phyloP scores from a whole-genome alignment of 2,888 invertebrate species.

The Tridacna crocea region DNA sequence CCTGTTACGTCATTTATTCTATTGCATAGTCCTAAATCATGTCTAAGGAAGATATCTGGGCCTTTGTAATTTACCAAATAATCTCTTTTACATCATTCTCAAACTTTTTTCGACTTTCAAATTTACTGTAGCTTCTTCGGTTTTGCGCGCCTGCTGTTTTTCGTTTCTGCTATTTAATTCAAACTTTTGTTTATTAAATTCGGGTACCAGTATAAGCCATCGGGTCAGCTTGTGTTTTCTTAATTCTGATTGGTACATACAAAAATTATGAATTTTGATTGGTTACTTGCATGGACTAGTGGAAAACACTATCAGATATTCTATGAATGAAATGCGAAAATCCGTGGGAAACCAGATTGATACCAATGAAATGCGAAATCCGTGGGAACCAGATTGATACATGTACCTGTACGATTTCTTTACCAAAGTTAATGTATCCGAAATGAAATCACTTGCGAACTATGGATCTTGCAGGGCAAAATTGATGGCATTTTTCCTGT shows the following conservation, averaged over 20 bases:
- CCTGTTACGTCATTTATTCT: neutral
- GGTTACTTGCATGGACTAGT: neutral
- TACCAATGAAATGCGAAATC: no score
- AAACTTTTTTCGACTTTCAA: neutral
- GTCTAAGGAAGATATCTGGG: neutral
- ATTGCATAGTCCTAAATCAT: neutral
- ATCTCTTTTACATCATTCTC: neutral
- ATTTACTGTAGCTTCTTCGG: neutral
- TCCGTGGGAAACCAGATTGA: no score
- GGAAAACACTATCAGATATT: neutral
- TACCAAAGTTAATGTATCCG: neutral
- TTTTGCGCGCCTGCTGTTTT: slow-evolving; percentile 13
- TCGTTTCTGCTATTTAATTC: neutral
- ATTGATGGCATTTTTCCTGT: no score
- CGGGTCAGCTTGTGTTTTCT: slow-evolving; percentile 23
- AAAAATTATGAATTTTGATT: neutral
- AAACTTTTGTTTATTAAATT: neutral
- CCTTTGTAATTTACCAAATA: neutral
- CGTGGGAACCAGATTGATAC: no score
- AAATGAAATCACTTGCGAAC: no score
- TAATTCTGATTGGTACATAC: slow-evolving; percentile 1
- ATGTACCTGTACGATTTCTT: neutral
- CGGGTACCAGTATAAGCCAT: neutral
- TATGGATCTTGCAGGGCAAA: no score
- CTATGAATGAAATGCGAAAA: neutral